phyloP scores from a whole-genome alignment of 2,797 vertebrate genomes.

The Knipowitschia caucasica region DNA sequence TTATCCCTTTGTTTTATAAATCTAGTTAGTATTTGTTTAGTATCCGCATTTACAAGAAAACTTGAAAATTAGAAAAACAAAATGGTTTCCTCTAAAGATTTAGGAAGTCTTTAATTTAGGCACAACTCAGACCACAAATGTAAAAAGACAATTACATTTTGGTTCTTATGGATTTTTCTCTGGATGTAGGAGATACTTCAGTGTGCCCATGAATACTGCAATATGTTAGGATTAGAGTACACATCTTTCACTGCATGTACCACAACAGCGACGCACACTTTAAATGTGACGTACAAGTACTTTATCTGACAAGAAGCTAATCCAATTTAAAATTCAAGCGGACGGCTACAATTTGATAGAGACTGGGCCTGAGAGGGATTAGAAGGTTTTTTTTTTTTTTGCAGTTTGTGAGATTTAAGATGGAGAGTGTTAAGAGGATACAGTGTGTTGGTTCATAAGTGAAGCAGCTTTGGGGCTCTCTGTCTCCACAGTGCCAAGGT shows the following conservation, averaged over 20 bases:
- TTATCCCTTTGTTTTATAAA: no score
- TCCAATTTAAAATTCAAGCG: conserved; percentile 51
- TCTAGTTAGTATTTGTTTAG: no score
- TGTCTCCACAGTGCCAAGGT: conserved; percentile 45
- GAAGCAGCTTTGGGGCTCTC: conserved; percentile 54
- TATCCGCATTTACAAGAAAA: no score
- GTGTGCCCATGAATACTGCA: background rate
- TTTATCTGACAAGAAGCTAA: conserved; percentile 59
- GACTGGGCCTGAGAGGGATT: conserved; percentile 37
- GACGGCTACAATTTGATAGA: conserved; percentile 27
- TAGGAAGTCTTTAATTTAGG: no score
- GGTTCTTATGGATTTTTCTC: no score
- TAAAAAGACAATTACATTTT: no score
- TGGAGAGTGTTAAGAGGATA: conserved; percentile 26
- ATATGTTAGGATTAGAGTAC: background rate
- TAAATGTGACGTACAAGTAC: conserved; percentile 22
- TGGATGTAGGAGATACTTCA: no score
- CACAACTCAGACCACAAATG: no score
- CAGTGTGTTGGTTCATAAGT: conserved; percentile 45
- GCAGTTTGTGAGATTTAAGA: conserved; percentile 40
- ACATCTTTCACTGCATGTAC: conserved; percentile 8
- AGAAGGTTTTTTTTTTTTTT: conserved; percentile 24
- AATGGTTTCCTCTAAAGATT: no score
- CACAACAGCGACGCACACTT: conserved; percentile 20
- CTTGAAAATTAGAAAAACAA: no score